Conservation (phyloP, 2,797 vertebrate genomes). For the Apogon hyalosoma region DNA sequence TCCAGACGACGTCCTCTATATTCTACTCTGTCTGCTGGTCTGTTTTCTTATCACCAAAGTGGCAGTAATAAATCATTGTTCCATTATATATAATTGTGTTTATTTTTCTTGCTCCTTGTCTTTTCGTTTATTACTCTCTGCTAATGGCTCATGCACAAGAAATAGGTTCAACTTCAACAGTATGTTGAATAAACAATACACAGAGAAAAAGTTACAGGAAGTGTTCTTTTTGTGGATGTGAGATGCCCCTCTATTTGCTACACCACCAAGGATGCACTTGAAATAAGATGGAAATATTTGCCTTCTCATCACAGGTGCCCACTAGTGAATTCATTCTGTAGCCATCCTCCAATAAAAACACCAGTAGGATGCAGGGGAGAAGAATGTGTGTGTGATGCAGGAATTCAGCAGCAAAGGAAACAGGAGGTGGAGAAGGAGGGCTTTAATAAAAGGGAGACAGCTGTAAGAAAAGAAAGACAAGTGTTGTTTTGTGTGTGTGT, state of each 20-base stretch:
- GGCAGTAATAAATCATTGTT: not conserved
- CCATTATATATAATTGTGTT: not conserved
- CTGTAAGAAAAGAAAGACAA: constrained; percentile 4
- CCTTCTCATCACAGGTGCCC: constrained; percentile 29
- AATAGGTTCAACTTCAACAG: too few relatives aligned
- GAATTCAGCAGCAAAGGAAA: constrained; percentile 23
- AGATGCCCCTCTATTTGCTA: constrained; percentile 45
- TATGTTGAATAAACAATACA: too few relatives aligned
- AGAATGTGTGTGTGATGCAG: constrained; percentile 11
- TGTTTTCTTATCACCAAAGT: not conserved
- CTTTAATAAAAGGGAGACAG: constrained; percentile 20
- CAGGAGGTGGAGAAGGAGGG: constrained; percentile 23
- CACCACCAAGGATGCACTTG: constrained; percentile 23
- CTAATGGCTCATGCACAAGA: too few relatives aligned
- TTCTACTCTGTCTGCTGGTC: not conserved
- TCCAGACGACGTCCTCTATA: constrained; percentile 52
- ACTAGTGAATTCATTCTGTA: constrained; percentile 17
- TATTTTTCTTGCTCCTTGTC: not conserved
- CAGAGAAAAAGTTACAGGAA: not conserved
- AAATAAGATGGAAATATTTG: constrained; percentile 41
- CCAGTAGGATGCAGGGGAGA: constrained; percentile 31
- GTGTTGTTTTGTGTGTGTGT: too few relatives aligned
- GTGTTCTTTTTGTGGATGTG: constrained; percentile 1
- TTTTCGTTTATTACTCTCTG: not conserved
- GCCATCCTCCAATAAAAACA: constrained; percentile 13